Evolutionary conservation across 2,113 vertebrate species (phyloP), one percentile per base, ranked within the genome.

Genomic region (Reinhardtius hippoglossoides): DNA sequence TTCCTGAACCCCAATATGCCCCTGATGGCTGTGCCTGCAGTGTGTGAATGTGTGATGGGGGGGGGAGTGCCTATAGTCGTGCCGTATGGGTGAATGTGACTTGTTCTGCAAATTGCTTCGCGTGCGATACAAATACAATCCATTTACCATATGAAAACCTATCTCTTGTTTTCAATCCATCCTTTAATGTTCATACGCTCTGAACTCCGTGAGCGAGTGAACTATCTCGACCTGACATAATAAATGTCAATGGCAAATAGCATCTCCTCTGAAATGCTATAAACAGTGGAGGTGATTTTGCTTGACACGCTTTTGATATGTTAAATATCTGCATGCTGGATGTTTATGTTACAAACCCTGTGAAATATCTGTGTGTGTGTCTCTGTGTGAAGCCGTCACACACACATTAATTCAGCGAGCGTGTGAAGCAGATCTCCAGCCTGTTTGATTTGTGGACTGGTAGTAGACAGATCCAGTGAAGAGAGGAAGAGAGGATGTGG

Each of bases 261-360:
- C 24, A 50, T 23, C n/a, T 12, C 21, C 4, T 50, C 23, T 61
- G 26, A 57, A 50, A 40, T 35, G 14, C 60, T 24, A 26, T 27
- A 65, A 71, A 74, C 23, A 24, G 14, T 4, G 0, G 52, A 67
- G 24, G 24, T 46, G 72, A 3, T 72, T 71, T 74, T 59, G 16
- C 26, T 66, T 50, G 27, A 55, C 50, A 46, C 35, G 7, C 4
- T 61, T 73, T 84, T 80, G 40, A 82, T 61, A 71, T 86, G 66
- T 50, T 70, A 76, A 74, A 44, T 57, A 27, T n/a, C 63, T 56
- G 21, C 40, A 12, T 44, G 67, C 56, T 78, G 56, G 20, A 40
- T 55, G 50, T 78, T 71, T 58, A 62, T 12, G 52, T 31, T 71
- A 50, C 60, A 71, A 74, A 70, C 31, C n/a, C 4, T 68, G 70